Evolutionary conservation across 2,888 invertebrate species (phyloP), one percentile per base, ranked within the genome.

Genomic region (Epinotia bilunana): DNA sequence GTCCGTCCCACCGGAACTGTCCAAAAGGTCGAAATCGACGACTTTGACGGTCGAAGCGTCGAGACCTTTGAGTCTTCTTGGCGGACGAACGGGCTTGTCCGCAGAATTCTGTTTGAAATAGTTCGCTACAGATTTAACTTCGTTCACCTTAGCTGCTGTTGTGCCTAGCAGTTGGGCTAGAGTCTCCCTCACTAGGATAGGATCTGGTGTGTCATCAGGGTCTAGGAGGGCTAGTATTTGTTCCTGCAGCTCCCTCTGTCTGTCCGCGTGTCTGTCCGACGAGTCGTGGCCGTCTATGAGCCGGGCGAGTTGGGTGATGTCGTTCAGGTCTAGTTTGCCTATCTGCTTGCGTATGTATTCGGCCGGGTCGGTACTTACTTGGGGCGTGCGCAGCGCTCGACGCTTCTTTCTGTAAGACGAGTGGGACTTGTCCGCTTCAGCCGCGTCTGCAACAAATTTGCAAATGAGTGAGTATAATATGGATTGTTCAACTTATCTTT

Each of bases 351-450:
- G 86, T 68, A 93, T 88, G 79, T 88, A 90, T 74, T 93, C 93
- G 6, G 88, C 88, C 2, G 91, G 84, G 67, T 91, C 92, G 79
- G 81, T 92, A 93, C 93, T 93, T 92, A 93, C 93, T 88, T 92
- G 91, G 69, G 87, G 85, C 3, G 86, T 81, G 64, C 92, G 88
- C 64, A 86, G 78, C 68, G 88, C 83, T 78, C 93, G 91, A 7
- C 92, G 88, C 82, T 92, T 92, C 84, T 90, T 91, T 80, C 87
- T 86, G 85, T 87, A 87, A 83, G 91, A 91, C 81, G 91, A 91
- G 79, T 90, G 89, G 2, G 92, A 90, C 82, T 90, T 90, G 74
- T 92, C 92, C 16, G 86, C 80, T 65, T 93, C 92, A 1, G 88
- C 90, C 55, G 92, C 90, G 79, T 87, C 92, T 92, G 82, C 3